A percentile compares a stretch with the other conserved stretches of the same genome.
Evolutionary conservation across 2,113 vertebrate genomes (phyloP).

Genomic region (Balaeniceps rex): DNA sequence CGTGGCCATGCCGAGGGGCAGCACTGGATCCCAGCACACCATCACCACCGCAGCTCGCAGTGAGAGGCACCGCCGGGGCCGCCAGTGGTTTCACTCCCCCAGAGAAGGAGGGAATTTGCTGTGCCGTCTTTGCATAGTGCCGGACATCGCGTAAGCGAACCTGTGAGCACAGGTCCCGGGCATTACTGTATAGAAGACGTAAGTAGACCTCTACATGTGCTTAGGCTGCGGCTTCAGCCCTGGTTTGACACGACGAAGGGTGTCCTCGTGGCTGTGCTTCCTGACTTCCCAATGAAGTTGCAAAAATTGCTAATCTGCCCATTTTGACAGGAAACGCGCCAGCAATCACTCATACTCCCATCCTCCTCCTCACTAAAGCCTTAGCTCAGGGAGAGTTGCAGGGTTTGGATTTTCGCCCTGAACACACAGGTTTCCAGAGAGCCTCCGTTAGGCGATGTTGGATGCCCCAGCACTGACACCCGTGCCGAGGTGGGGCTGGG

Average conservation of each 20-base stretch:
- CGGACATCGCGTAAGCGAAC: accelerated
- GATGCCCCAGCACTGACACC: background rate
- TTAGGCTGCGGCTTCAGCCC: background rate
- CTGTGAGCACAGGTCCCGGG: accelerated
- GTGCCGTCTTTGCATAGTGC: background rate
- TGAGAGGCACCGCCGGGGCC: background rate
- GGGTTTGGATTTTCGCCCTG: background rate
- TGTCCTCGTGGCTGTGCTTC: accelerated
- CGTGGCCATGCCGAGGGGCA: accelerated
- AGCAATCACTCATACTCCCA: accelerated
- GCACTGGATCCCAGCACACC: background rate
- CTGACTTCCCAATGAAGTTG: background rate
- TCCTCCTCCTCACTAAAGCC: background rate
- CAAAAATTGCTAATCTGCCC: background rate
- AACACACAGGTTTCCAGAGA: background rate
- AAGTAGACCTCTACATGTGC: background rate
- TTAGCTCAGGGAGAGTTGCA: background rate
- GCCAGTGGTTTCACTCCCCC: accelerated
- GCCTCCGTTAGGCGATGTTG: background rate
- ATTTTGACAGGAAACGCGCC: background rate
- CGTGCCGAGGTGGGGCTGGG: background rate
- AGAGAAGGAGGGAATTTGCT: background rate
- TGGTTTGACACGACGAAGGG: accelerated
- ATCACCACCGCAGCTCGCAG: background rate
- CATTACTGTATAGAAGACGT: accelerated